Conservation (phyloP, 2,888 invertebrate species). For the Ormia ochracea region DNA sequence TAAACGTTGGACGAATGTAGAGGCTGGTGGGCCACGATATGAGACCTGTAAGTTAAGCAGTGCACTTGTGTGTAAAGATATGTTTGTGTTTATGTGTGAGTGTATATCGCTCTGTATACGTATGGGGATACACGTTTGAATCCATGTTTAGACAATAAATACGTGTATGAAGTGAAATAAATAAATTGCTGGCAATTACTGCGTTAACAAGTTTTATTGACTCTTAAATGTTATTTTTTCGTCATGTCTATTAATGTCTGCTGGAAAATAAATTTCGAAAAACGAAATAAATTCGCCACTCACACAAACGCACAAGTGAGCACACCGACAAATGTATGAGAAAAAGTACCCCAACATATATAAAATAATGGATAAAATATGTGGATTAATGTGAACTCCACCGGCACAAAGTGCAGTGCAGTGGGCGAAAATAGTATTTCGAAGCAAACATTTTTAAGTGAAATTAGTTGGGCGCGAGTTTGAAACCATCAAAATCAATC, state of each 20-base stretch:
- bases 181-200: slow-evolving; percentile 77
- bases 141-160: slow-evolving; percentile 58
- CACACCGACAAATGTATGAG: neutral
- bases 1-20: slow-evolving; percentile 25
- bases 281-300: slow-evolving; percentile 26
- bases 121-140: slow-evolving; percentile 6
- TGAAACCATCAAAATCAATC: no score
- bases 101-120: neutral
- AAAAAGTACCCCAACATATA: slow-evolving; percentile 25
- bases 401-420: neutral
- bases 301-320: neutral
- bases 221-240: slow-evolving; percentile 73
- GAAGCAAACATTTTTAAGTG: neutral
- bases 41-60: neutral
- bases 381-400: slow-evolving; percentile 4
- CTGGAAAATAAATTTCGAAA: slow-evolving; percentile 37
- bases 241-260: slow-evolving; percentile 63
- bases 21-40: slow-evolving; percentile 23
- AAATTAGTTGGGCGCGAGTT: no score
- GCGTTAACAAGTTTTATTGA: slow-evolving; percentile 78
- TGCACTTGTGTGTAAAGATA: no score
- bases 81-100: slow-evolving; percentile 2
- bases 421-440: neutral
- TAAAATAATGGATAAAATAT: slow-evolving; percentile 48
- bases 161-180: slow-evolving; percentile 70